Percentiles rank a stretch among this genome's conserved stretches.
Conservation (phyloP, 2,888 invertebrate genomes). For the Cheilosia scutellata region DNA sequence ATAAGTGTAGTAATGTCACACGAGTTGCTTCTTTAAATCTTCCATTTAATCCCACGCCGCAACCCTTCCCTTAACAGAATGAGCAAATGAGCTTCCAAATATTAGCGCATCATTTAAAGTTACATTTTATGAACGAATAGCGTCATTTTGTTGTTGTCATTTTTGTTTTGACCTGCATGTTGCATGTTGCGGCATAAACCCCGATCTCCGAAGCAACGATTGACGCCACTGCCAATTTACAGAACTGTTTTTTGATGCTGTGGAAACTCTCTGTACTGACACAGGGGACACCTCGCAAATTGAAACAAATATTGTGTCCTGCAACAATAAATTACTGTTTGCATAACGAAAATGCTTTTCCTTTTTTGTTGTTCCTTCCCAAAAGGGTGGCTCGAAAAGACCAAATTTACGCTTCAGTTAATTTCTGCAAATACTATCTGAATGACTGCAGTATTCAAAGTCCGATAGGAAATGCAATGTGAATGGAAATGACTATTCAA, state of each 20-base stretch:
- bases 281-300: slow-evolving; percentile 46
- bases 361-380: slow-evolving; percentile 6
- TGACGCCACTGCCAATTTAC: slow-evolving; percentile 30
- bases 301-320: slow-evolving; percentile 51
- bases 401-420: slow-evolving; percentile 74
- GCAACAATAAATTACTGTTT: slow-evolving; percentile 48
- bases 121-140: too few species aligned
- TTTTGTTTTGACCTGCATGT: too few species aligned
- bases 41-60: too few species aligned
- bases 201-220: background rate
- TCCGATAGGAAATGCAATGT: slow-evolving; percentile 49
- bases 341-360: slow-evolving; percentile 30
- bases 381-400: slow-evolving; percentile 56
- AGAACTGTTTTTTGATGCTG: slow-evolving; percentile 19
- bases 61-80: too few species aligned
- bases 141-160: too few species aligned
- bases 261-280: slow-evolving; percentile 32
- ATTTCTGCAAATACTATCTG: slow-evolving; percentile 67
- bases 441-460: slow-evolving; percentile 10
- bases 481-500: slow-evolving; percentile 38
- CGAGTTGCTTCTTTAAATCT: too few species aligned
- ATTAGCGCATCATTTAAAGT: too few species aligned
- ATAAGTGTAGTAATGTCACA: too few species aligned
- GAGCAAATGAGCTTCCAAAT: too few species aligned
- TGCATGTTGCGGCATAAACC: too few species aligned